Evolutionary conservation across 2,888 invertebrate genomes (phyloP).

Genomic region (Sminthurides aquaticus): DNA sequence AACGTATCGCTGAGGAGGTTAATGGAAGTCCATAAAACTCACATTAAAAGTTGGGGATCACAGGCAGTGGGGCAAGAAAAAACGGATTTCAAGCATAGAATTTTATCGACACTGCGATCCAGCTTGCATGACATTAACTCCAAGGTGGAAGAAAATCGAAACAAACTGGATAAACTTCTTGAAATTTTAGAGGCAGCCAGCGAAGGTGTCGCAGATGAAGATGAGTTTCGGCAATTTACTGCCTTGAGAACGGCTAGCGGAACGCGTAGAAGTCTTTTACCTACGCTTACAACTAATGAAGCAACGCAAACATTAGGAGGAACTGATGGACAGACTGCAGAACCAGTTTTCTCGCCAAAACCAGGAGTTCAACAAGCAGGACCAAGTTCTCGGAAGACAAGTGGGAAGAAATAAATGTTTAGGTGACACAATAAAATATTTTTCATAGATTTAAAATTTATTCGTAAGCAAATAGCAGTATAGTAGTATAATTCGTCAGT

Average conservation of each 20-base stretch:
- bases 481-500: neutral
- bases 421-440: too few relatives aligned
- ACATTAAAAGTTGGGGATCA: neutral
- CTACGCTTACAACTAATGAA: too few relatives aligned
- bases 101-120: neutral
- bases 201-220: conserved; percentile 9
- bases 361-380: too few relatives aligned
- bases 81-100: conserved; percentile 16
- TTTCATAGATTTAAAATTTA: conserved; percentile 1
- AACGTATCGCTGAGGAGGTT: conserved; percentile 9
- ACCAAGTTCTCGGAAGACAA: too few relatives aligned
- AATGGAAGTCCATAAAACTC: neutral
- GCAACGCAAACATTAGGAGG: too few relatives aligned
- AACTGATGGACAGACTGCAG: too few relatives aligned
- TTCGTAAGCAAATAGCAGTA: conserved; percentile 7
- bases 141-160: conserved; percentile 32
- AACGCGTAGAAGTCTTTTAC: too few relatives aligned
- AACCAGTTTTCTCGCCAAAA: too few relatives aligned
- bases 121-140: conserved; percentile 22
- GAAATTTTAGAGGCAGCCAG: conserved; percentile 30
- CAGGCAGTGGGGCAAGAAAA: neutral
- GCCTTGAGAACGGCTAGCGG: too few relatives aligned
- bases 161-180: conserved; percentile 33
- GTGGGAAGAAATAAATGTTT: neutral
- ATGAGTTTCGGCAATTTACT: neutral